Conservation (phyloP, 2,113 vertebrate genomes). For the Calonectris borealis region DNA sequence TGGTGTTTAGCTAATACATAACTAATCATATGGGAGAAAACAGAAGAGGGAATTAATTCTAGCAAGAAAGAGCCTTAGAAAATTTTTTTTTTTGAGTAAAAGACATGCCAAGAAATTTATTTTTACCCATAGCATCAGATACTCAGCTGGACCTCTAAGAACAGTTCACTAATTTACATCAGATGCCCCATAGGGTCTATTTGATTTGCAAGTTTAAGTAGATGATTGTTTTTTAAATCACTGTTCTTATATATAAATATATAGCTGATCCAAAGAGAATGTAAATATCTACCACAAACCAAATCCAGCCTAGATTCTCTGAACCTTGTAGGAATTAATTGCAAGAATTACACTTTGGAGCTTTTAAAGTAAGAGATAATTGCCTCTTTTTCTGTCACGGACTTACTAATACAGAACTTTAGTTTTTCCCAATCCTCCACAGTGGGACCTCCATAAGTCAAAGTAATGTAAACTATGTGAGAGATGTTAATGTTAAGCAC, state of each 20-base stretch:
- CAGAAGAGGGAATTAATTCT: background rate
- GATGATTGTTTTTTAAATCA: conserved; percentile 2
- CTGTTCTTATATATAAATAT: conserved; percentile 4
- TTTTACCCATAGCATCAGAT: background rate
- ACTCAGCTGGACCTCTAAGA: background rate
- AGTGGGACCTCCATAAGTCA: conserved; percentile 59
- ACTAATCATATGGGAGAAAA: conserved; percentile 12
- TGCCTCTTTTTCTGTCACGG: conserved; percentile 38
- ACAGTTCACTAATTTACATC: background rate
- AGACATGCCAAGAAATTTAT: background rate
- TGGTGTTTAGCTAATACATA: background rate
- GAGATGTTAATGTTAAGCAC: conserved; percentile 46
- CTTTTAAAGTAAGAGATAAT: conserved; percentile 55
- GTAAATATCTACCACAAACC: conserved; percentile 24
- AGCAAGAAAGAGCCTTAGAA: background rate
- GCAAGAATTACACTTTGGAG: conserved; percentile 43
- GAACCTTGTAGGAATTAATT: conserved; percentile 51
- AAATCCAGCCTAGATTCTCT: conserved; percentile 27
- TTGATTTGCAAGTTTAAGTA: conserved; percentile 41
- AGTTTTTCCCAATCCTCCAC: conserved; percentile 37
- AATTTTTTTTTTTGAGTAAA: background rate
- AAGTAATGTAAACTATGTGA: conserved; percentile 54
- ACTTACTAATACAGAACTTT: conserved; percentile 45
- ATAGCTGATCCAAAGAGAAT: conserved; percentile 17
- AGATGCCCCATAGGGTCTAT: background rate